Evolutionary conservation across 2,797 vertebrate species (phyloP).

Genomic region (Chanos chanos): DNA sequence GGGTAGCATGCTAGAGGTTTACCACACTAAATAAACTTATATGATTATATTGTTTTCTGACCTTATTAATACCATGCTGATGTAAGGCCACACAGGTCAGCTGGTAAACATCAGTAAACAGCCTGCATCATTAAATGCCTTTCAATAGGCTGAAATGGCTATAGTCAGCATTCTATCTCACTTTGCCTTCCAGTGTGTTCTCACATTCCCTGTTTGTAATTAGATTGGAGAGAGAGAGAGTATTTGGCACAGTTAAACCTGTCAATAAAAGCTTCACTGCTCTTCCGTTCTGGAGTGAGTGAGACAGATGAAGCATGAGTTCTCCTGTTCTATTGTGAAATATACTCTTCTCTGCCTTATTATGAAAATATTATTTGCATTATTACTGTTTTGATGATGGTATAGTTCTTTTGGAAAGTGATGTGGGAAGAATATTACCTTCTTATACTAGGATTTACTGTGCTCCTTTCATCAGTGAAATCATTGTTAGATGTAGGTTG

Average conservation of each 20-base stretch:
- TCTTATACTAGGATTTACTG: too few species aligned
- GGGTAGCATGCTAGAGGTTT: too few species aligned
- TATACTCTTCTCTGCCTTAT: too few species aligned
- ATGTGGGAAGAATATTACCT: too few species aligned
- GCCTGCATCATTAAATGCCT: not conserved
- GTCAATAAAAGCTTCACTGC: not conserved
- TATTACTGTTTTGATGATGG: too few species aligned
- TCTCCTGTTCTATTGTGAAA: too few species aligned
- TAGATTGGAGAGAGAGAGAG: not conserved
- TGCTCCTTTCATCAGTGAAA: too few species aligned
- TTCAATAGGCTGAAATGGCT: slow-evolving; percentile 12
- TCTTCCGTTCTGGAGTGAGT: not conserved
- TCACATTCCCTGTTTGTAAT: slow-evolving; percentile 14
- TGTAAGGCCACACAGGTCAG: not conserved
- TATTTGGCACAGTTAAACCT: not conserved
- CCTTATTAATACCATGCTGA: too few species aligned
- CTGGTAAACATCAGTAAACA: not conserved
- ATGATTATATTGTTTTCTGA: not conserved
- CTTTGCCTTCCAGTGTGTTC: slow-evolving; percentile 23
- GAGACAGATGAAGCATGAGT: not conserved
- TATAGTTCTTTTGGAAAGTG: too few species aligned
- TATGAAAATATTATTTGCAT: too few species aligned
- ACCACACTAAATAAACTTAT: not conserved
- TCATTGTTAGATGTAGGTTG: too few species aligned
- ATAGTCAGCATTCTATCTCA: slow-evolving; percentile 21